A percentile compares a stretch with the other conserved stretches of the same genome.
Evolutionary conservation across 2,797 vertebrate species (phyloP).

Genomic region (Sebastes glaucus): DNA sequence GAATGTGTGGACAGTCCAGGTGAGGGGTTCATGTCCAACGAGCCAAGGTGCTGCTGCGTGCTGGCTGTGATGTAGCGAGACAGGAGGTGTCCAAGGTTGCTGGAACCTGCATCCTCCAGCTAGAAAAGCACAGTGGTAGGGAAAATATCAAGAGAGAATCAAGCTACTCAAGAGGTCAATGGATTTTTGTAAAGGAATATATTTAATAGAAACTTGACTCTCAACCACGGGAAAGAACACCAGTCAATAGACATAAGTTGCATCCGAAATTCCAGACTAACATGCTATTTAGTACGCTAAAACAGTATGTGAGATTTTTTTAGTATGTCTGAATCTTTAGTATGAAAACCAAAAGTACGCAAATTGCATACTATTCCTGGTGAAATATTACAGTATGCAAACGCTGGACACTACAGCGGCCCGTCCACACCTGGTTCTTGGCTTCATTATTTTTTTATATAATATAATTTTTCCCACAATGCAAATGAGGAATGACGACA

Average conservation of each 20-base stretch:
- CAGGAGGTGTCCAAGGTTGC: slow-evolving; percentile 91
- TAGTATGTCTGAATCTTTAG: too few species aligned
- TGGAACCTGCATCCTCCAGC: slow-evolving; percentile 98
- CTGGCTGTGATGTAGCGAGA: slow-evolving; percentile 94
- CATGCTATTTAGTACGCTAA: too few species aligned
- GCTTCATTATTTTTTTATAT: too few species aligned
- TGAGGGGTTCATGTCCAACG: slow-evolving; percentile 93
- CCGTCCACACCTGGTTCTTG: too few species aligned
- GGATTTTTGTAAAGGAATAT: neutral
- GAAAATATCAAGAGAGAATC: neutral
- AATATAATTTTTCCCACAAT: too few species aligned
- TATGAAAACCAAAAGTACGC: too few species aligned
- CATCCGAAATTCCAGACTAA: neutral
- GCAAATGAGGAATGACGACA: too few species aligned
- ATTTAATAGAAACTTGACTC: neutral
- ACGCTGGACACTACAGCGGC: neutral
- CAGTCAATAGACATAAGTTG: too few species aligned
- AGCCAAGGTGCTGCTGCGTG: slow-evolving; percentile 86
- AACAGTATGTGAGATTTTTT: too few species aligned
- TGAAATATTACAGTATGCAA: too few species aligned
- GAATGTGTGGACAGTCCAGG: slow-evolving; percentile 94
- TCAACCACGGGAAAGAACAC: neutral
- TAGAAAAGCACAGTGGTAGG: slow-evolving; percentile 49
- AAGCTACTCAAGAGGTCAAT: neutral
- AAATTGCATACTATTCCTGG: too few species aligned